Evolutionary conservation across 2,113 vertebrate species (phyloP).

Genomic region (Catharus fuscescens): DNA sequence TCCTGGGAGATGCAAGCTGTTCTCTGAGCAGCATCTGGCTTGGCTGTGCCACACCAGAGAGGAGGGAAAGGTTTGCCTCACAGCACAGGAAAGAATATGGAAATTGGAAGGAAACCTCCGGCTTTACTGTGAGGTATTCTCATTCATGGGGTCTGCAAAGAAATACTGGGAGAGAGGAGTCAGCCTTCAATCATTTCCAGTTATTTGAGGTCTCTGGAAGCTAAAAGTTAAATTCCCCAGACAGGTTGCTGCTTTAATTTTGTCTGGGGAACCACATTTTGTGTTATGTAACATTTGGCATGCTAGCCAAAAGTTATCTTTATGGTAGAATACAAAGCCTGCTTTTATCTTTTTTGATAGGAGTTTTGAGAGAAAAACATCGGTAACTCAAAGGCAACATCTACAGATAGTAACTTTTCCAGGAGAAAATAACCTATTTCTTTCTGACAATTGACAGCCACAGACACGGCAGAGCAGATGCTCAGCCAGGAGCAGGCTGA

Average conservation of each 20-base stretch:
- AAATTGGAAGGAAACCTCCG: neutral
- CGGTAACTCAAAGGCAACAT: neutral
- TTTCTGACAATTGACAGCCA: neutral
- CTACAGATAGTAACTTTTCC: neutral
- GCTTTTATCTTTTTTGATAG: neutral
- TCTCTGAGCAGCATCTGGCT: conserved; percentile 38
- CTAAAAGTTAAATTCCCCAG: neutral
- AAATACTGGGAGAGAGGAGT: neutral
- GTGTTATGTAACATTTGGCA: neutral
- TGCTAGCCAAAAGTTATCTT: neutral
- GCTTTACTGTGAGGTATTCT: neutral
- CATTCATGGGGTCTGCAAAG: neutral
- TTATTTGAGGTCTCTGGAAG: neutral
- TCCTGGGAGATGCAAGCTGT: conserved; percentile 33
- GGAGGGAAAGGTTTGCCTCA: conserved; percentile 3
- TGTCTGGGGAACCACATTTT: neutral
- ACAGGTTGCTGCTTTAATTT: neutral
- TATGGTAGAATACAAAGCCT: neutral
- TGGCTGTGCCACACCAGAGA: neutral
- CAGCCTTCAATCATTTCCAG: neutral
- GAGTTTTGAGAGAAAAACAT: neutral
- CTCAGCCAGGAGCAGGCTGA: conserved; percentile 16
- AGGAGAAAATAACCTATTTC: neutral
- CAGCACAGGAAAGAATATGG: neutral
- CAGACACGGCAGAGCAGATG: neutral